Conservation (phyloP, 1,140 invertebrate species). For the Fragariocoptes setiger region DNA sequence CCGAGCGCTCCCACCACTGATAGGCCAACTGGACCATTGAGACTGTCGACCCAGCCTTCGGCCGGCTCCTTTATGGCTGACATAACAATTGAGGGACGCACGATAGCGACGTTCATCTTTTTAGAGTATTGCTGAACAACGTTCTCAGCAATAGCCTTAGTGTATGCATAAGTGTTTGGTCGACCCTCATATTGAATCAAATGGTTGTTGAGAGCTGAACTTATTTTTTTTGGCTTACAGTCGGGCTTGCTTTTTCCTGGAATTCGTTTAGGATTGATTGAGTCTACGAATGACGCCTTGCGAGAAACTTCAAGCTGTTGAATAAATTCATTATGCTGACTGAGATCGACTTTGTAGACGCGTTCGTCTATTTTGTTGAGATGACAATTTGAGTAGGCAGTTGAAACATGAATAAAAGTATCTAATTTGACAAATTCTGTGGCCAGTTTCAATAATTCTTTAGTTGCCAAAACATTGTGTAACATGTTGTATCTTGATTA, state of each 20-base stretch:
- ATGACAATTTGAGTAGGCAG: constrained; percentile 9
- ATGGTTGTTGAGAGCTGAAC: too few species aligned
- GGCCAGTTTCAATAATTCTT: constrained; percentile 2
- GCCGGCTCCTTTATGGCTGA: constrained; percentile 64
- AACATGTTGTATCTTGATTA: too few species aligned
- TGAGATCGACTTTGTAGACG: constrained; percentile 21
- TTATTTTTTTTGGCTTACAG: too few species aligned
- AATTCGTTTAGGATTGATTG: constrained; percentile 19
- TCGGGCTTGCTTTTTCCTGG: too few species aligned
- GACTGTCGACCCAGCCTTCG: constrained; percentile 75
- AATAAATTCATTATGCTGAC: background rate
- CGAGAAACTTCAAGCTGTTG: background rate
- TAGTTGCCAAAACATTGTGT: too few species aligned
- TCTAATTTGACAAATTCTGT: background rate
- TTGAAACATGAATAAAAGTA: constrained; percentile 7
- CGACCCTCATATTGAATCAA: constrained; percentile 24
- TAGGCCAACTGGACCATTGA: constrained; percentile 82
- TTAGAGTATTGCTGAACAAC: constrained; percentile 24
- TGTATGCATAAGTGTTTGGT: constrained; percentile 55
- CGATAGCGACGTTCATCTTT: constrained; percentile 36
- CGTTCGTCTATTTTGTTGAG: constrained; percentile 3
- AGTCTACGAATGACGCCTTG: background rate
- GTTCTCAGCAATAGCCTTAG: constrained; percentile 42
- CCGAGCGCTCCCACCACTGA: constrained; percentile 66
- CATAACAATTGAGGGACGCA: constrained; percentile 68